Percentiles rank a stretch among this genome's conserved stretches.
These are phyloP conservation scores for Tortrix viridana DNA, from an alignment of 2,888 invertebrate species.

Conservation along the genomic window DNA sequence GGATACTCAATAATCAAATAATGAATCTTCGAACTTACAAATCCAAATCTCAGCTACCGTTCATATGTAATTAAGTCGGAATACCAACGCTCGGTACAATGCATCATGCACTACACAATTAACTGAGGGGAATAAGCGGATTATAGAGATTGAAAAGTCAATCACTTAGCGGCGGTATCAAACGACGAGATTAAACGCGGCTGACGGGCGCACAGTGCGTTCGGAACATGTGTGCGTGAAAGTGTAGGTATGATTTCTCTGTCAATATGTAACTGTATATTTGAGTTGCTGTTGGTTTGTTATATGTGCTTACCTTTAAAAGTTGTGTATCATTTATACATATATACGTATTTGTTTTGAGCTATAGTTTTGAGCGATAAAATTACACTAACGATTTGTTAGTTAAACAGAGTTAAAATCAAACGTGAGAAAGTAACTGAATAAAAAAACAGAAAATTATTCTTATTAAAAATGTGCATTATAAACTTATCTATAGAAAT, in stretches of 20 bases:
- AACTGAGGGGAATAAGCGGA: conserved; percentile 54
- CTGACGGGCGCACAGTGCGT: conserved; percentile 52
- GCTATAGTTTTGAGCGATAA: too few relatives aligned
- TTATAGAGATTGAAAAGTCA: conserved; percentile 83
- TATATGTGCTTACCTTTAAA: too few relatives aligned
- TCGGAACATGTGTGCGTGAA: not conserved
- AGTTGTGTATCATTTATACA: too few relatives aligned
- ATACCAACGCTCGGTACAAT: conserved; percentile 12
- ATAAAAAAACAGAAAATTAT: too few relatives aligned
- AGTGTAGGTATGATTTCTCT: not conserved
- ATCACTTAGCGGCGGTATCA: conserved; percentile 66
- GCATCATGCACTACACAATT: conserved; percentile 25
- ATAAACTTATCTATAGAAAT: too few relatives aligned
- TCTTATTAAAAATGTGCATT: too few relatives aligned
- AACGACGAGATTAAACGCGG: conserved; percentile 70
- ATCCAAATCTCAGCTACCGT: conserved; percentile 6
- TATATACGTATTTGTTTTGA: too few relatives aligned
- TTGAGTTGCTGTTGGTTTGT: too few relatives aligned
- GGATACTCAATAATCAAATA: too few relatives aligned
- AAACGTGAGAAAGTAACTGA: too few relatives aligned
- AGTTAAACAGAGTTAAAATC: too few relatives aligned
- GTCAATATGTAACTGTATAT: not conserved
- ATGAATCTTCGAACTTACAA: not conserved
- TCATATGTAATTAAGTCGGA: conserved; percentile 19
- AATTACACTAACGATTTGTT: too few relatives aligned